Conservation (phyloP, 2,888 invertebrate genomes). For the Lymantria dispar region DNA sequence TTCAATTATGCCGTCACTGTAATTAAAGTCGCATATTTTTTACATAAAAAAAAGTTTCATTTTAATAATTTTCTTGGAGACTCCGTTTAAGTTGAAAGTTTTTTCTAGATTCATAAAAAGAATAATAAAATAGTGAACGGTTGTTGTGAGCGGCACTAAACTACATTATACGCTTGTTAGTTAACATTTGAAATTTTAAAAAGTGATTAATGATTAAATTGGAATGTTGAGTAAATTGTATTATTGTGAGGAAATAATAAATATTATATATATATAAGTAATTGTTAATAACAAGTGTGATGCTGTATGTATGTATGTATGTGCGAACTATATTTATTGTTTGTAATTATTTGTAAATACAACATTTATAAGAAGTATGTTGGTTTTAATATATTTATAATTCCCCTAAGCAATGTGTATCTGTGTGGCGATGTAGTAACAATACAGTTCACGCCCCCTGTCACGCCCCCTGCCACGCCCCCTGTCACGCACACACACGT, state of each 20-base stretch:
- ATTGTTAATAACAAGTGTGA: slow-evolving; percentile 12
- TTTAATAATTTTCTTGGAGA: no score
- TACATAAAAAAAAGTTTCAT: background rate
- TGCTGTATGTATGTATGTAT: slow-evolving; percentile 10
- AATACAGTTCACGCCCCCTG: no score
- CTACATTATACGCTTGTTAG: background rate
- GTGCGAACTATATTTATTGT: slow-evolving; percentile 26
- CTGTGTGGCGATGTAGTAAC: no score
- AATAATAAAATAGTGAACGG: background rate
- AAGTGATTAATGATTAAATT: background rate
- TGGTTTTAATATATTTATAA: slow-evolving; percentile 3
- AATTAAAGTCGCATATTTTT: background rate
- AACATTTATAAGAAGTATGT: slow-evolving; percentile 23
- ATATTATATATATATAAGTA: slow-evolving; percentile 1
- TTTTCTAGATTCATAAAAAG: background rate
- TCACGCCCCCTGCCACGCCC: no score
- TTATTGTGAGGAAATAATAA: background rate
- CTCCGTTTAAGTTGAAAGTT: background rate
- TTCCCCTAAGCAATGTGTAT: no score
- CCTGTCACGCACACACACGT: no score
- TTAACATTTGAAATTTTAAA: background rate
- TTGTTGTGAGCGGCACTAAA: background rate
- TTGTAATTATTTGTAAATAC: slow-evolving; percentile 46
- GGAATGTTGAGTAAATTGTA: background rate
- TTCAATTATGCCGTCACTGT: no score